phyloP scores from a whole-genome alignment of 2,797 vertebrate genomes.

The Remorina albescens region DNA sequence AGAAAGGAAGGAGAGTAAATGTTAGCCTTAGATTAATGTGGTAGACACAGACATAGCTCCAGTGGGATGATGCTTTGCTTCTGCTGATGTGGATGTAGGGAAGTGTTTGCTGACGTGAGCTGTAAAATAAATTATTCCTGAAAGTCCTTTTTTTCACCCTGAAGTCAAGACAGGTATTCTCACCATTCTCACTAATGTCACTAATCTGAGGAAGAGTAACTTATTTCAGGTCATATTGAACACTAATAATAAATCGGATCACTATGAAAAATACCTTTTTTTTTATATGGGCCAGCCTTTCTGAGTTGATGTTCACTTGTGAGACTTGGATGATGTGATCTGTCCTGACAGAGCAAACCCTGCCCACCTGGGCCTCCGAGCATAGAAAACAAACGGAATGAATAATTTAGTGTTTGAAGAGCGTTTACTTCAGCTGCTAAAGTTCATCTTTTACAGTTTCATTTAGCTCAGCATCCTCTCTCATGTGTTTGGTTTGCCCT shows the following conservation, averaged over 20 bases:
- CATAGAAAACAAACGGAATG: slow-evolving; percentile 60
- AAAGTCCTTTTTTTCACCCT: too few relatives aligned
- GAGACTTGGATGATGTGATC: slow-evolving; percentile 43
- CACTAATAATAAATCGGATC: background rate
- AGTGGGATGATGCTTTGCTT: background rate
- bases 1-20: background rate
- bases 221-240: too few relatives aligned
- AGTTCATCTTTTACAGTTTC: slow-evolving; percentile 57
- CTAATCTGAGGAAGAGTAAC: too few relatives aligned
- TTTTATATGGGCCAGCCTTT: background rate
- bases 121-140: too few relatives aligned
- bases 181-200: too few relatives aligned
- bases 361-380: slow-evolving; percentile 36
- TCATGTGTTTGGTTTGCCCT: background rate
- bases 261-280: background rate
- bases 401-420: slow-evolving; percentile 64
- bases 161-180: too few relatives aligned
- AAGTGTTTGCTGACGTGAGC: background rate
- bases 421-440: slow-evolving; percentile 43
- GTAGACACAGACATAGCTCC: too few relatives aligned
- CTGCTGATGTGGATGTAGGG: background rate
- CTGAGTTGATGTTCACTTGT: slow-evolving; percentile 20
- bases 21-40: background rate
- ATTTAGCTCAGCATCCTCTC: slow-evolving; percentile 15
- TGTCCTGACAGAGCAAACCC: slow-evolving; percentile 40